Percentiles rank a stretch among this genome's conserved stretches.
Evolutionary conservation across 2,888 invertebrate species (phyloP).

Genomic region (Pollenia amentaria): DNA sequence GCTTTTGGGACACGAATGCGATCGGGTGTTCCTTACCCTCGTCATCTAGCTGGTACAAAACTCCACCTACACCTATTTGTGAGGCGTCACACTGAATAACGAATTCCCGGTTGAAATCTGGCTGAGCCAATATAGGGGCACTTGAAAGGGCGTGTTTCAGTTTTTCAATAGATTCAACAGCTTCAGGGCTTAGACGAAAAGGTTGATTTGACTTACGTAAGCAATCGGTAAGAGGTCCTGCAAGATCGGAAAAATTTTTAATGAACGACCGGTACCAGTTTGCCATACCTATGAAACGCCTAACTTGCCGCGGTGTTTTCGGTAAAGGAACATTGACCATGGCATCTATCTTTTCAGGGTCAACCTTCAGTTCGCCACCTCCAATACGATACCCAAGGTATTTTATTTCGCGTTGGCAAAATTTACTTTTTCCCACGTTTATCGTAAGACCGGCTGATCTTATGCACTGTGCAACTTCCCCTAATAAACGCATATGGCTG

Average conservation of each 20-base stretch:
- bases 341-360: constrained; percentile 48
- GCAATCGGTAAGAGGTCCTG: constrained; percentile 54
- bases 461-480: neutral
- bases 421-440: neutral
- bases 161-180: too few species aligned
- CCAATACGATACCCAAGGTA: constrained; percentile 24
- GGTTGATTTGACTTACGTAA: constrained; percentile 27
- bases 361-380: constrained; percentile 28
- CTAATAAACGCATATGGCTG: neutral
- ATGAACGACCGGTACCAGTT: constrained; percentile 51
- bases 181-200: neutral
- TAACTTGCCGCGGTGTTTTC: constrained; percentile 35
- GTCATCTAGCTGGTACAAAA: too few species aligned
- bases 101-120: too few species aligned
- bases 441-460: neutral
- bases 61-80: too few species aligned
- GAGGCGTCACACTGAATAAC: too few species aligned
- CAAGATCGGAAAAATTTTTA: constrained; percentile 25
- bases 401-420: too few species aligned
- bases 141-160: too few species aligned
- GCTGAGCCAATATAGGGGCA: too few species aligned
- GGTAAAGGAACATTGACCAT: constrained; percentile 48
- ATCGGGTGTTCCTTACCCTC: too few species aligned
- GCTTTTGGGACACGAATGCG: too few species aligned
- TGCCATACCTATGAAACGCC: constrained; percentile 55